Evolutionary conservation across 2,888 invertebrate genomes (phyloP), one percentile per base, ranked within the genome.

Genomic region (Baronia brevicornis): DNA sequence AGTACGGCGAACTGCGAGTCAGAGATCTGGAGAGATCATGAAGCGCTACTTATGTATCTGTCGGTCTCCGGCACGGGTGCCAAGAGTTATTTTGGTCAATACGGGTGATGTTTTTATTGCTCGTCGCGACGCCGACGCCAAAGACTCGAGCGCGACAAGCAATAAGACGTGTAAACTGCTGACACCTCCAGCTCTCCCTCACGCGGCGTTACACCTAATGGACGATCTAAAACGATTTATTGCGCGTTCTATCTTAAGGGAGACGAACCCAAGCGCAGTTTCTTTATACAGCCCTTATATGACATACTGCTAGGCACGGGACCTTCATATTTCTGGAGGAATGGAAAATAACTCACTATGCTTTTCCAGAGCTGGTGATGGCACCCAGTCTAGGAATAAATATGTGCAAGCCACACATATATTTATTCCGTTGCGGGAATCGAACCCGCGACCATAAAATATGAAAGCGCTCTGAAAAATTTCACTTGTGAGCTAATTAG

Each of bases 71-170:
- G 75, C 67, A 60, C 62, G 63, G 61, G 54, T 80, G 84, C 84
- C 84, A 84, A 82, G 79, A 84, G 84, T 78, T 84, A 84, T 84
- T 84, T 82, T 73, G 72, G 84, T 82, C 69, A 71, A 74, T 70
- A 71, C 66, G 65, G 77, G 71, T 75, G 84, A 79, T 82, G 84
- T 78, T 82, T 84, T 84, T 84, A 82, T 82, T 82, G 80, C 70
- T 68, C 63, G 65, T 59, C 74, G 75, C 77, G 74, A 62, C 69
- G 62, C 61, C 59, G 57, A 46, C 64, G 62, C 51, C 57, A 62
- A 52, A 60, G 60, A 60, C 60, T 61, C 57, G 60, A 44, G 54
- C 61, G 56, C 63, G 71, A 75, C 71, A 70, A 70, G 68, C 71
- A 77, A 77, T 73, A 75, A 75, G 77, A 73, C 67, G 63, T 69